A percentile compares a stretch with the other conserved stretches of the same genome.
These are phyloP conservation scores for Acleris holmiana DNA, from an alignment of 2,888 invertebrate genomes.

Conservation along the genomic window DNA sequence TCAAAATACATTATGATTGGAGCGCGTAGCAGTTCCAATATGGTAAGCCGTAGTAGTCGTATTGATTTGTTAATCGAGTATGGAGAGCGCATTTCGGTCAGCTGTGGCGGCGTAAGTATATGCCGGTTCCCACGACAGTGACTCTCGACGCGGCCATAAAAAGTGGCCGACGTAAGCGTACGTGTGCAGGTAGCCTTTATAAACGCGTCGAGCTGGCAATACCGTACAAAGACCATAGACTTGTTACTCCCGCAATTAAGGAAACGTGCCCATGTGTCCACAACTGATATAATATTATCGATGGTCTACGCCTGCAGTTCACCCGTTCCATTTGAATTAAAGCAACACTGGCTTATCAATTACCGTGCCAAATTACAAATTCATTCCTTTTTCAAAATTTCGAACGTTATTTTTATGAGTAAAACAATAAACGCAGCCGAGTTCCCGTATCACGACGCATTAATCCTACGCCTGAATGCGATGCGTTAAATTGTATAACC, in stretches of 20 bases:
- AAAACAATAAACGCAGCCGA: constrained; percentile 52
- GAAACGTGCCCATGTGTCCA: constrained; percentile 51
- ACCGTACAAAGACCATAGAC: constrained; percentile 57
- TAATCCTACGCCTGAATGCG: constrained; percentile 57
- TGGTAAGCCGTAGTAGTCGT: constrained; percentile 66
- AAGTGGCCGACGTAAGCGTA: constrained; percentile 78
- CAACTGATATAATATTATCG: constrained; percentile 49
- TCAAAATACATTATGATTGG: constrained; percentile 65
- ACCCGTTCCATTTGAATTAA: constrained; percentile 44
- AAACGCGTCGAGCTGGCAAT: constrained; percentile 64
- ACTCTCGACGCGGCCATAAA: constrained; percentile 79
- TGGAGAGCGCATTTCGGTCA: constrained; percentile 84
- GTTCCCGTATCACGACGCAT: constrained; percentile 57
- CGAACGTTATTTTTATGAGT: constrained; percentile 46
- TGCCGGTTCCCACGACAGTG: constrained; percentile 83
- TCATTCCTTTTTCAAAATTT: constrained; percentile 42
- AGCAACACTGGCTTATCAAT: constrained; percentile 41
- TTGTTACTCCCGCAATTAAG: constrained; percentile 56
- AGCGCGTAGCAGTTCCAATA: constrained; percentile 63
- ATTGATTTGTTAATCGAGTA: constrained; percentile 83
- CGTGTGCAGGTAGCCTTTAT: constrained; percentile 79
- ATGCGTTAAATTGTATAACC: constrained; percentile 76
- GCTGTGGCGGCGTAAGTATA: constrained; percentile 80
- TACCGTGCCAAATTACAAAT: constrained; percentile 53
- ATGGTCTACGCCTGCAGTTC: constrained; percentile 42